Evolutionary conservation across 2,797 vertebrate species (phyloP).

Genomic region (Chanos chanos): DNA sequence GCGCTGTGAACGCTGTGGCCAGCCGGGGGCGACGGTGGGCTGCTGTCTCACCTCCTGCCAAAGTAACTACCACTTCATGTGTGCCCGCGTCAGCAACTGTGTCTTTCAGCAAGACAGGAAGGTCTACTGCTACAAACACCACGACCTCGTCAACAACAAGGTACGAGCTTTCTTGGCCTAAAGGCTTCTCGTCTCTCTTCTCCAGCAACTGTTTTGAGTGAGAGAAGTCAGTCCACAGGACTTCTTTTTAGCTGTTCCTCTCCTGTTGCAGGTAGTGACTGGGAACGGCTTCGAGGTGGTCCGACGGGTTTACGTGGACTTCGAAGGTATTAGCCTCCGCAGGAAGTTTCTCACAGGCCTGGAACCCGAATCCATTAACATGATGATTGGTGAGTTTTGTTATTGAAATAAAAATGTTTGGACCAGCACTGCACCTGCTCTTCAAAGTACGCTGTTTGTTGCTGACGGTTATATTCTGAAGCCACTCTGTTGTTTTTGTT

Average conservation of each 20-base stretch:
- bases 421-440: too few relatives aligned
- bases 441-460: background rate
- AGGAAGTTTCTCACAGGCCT: constrained; percentile 88
- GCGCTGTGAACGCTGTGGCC: constrained; percentile 88
- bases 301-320: constrained; percentile 86
- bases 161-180: constrained; percentile 47
- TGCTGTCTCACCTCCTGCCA: constrained; percentile 87
- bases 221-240: background rate
- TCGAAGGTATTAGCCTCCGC: constrained; percentile 87
- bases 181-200: background rate
- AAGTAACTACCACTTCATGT: constrained; percentile 96
- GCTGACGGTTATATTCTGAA: background rate
- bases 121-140: constrained; percentile 85
- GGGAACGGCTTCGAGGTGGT: constrained; percentile 81
- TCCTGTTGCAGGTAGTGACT: constrained; percentile 65
- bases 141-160: constrained; percentile 79
- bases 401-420: too few relatives aligned
- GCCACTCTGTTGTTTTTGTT: background rate
- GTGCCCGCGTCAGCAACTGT: constrained; percentile 81
- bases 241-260: background rate
- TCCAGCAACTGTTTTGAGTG: background rate
- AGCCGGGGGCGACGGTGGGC: constrained; percentile 87
- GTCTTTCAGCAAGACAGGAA: constrained; percentile 90
- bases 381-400: constrained; percentile 84
- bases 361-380: constrained; percentile 83